Percentiles rank a stretch among this genome's conserved stretches.
Conservation (phyloP, 2,113 vertebrate genomes). For the Thryonomys swinderianus region DNA sequence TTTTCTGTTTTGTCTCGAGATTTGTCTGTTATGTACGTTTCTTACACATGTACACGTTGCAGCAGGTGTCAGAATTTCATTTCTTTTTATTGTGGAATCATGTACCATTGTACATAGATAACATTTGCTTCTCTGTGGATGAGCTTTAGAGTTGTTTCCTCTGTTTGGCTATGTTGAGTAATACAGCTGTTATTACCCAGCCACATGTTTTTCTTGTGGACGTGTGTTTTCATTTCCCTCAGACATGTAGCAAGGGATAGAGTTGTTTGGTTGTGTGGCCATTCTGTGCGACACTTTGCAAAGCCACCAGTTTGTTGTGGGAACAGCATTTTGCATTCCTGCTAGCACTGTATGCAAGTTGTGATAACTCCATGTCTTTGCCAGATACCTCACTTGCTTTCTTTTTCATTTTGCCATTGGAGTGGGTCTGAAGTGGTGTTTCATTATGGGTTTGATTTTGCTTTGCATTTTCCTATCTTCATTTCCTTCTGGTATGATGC, state of each 20-base stretch:
- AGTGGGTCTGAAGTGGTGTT: not conserved
- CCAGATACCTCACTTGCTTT: not conserved
- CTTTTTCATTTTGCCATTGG: not conserved
- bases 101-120: not conserved
- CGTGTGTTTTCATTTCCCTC: not conserved
- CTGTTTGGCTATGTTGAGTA: not conserved
- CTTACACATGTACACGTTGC: not conserved
- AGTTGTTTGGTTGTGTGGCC: not conserved
- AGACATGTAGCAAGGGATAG: not conserved
- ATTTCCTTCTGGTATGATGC: not conserved
- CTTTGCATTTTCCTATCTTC: not conserved
- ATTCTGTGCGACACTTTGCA: not conserved
- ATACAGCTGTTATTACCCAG: not conserved
- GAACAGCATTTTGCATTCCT: not conserved
- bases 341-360: accelerated
- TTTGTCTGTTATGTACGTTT: not conserved
- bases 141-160: not conserved
- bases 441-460: not conserved
- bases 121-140: not conserved
- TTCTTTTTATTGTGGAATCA: not conserved
- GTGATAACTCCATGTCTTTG: not conserved
- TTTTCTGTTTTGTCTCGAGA: not conserved
- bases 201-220: not conserved
- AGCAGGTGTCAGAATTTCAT: too few species aligned
- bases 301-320: not conserved